Evolutionary conservation across 2,797 vertebrate genomes (phyloP).

Genomic region (Remorina albescens): DNA sequence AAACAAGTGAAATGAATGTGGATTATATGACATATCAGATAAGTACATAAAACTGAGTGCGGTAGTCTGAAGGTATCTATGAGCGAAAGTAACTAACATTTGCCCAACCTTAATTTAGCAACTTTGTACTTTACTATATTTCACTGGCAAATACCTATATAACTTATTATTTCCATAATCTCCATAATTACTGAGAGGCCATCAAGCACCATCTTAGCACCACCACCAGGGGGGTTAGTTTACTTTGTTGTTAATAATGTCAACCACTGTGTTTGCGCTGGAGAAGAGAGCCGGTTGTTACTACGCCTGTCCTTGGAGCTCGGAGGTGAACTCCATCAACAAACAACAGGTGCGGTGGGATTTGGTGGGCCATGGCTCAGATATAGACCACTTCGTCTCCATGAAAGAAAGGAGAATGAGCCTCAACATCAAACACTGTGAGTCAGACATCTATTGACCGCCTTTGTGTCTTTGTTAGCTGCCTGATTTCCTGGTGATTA

Average conservation of each 20-base stretch:
- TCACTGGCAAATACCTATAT: not conserved
- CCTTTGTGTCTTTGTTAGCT: not conserved
- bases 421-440: not conserved
- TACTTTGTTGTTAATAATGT: not conserved
- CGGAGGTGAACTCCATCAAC: not conserved
- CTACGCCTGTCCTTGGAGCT: not conserved
- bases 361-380: not conserved
- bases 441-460: slow-evolving; percentile 10
- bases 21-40: slow-evolving; percentile 9
- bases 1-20: slow-evolving; percentile 3
- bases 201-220: not conserved
- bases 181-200: no score
- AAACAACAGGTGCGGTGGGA: not conserved
- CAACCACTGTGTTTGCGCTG: not conserved
- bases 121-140: not conserved
- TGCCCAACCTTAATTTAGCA: not conserved
- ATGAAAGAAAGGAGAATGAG: not conserved
- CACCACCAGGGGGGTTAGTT: no score
- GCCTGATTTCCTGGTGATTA: not conserved
- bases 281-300: not conserved
- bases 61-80: not conserved
- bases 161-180: no score
- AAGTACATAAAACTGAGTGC: not conserved
- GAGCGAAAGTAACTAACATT: not conserved
- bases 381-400: not conserved